Evolutionary conservation across 2,113 vertebrate genomes (phyloP).

Genomic region (Rhea americana): DNA sequence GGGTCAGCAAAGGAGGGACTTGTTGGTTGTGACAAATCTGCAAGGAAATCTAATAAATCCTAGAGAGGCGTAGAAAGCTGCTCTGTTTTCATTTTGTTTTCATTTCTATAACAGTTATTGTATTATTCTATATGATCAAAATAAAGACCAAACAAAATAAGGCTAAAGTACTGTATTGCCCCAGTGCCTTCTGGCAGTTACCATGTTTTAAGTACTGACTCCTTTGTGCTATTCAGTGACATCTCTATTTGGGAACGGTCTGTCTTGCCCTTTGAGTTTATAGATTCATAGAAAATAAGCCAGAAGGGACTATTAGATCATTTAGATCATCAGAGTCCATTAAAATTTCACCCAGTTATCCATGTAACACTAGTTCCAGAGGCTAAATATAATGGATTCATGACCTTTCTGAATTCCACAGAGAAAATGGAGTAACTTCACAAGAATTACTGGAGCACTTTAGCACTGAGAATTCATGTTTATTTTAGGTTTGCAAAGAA

Average conservation of each 20-base stretch:
- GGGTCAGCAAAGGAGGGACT: neutral
- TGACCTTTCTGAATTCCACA: neutral
- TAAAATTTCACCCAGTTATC: neutral
- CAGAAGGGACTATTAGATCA: neutral
- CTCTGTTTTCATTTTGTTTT: conserved; percentile 17
- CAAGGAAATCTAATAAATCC: neutral
- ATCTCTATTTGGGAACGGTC: neutral
- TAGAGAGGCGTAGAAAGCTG: neutral
- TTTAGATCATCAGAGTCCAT: neutral
- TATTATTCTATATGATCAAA: conserved; percentile 16
- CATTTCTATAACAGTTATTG: neutral
- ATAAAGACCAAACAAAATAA: neutral
- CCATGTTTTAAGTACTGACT: neutral
- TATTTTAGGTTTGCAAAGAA: neutral
- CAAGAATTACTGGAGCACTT: neutral
- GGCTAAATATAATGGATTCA: neutral
- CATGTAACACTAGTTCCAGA: neutral
- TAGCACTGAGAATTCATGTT: neutral
- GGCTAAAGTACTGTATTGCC: neutral
- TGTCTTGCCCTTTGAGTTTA: neutral
- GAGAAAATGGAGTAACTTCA: neutral
- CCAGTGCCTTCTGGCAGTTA: neutral
- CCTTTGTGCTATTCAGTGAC: neutral
- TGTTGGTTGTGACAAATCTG: neutral
- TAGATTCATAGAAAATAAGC: neutral